Percentiles rank a stretch among this genome's conserved stretches.
Conservation (phyloP, 2,113 vertebrate species). For the Hypocryptadius cinnamomeus region DNA sequence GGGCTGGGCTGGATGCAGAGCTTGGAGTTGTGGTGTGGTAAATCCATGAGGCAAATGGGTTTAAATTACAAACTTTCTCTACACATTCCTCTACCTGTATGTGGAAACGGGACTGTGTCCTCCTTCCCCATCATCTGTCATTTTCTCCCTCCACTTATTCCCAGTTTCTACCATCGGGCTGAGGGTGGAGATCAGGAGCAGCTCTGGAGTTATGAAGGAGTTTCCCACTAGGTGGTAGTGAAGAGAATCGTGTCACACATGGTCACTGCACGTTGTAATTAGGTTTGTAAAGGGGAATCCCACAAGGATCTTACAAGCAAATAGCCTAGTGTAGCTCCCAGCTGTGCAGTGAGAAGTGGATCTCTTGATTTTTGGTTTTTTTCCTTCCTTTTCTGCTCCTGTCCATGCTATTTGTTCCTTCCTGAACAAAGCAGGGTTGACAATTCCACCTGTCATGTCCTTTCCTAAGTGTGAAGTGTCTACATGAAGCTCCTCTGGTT, state of each 20-base stretch:
- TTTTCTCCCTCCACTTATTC: not conserved
- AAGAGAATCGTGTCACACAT: not conserved
- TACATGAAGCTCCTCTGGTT: not conserved
- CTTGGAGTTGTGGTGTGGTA: not conserved
- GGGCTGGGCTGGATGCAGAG: not conserved
- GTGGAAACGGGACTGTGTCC: not conserved
- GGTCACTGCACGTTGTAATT: not conserved
- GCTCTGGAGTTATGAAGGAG: not conserved
- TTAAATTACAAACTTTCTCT: not conserved
- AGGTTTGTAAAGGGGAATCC: not conserved
- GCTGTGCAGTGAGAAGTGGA: not conserved
- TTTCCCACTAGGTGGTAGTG: constrained; percentile 53
- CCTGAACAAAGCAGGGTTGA: not conserved
- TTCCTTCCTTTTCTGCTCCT: not conserved
- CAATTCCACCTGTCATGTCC: not conserved
- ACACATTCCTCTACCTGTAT: not conserved
- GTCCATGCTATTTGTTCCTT: not conserved
- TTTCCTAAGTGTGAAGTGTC: not conserved
- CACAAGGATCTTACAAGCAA: not conserved
- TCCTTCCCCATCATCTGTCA: not conserved
- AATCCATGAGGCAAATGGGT: not conserved
- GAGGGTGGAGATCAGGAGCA: not conserved
- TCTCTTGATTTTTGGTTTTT: not conserved
- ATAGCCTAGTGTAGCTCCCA: not conserved
- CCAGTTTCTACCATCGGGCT: not conserved